A percentile compares a stretch with the other conserved stretches of the same genome.
Evolutionary conservation across 2,797 vertebrate genomes (phyloP).

Genomic region (Oreortyx pictus): DNA sequence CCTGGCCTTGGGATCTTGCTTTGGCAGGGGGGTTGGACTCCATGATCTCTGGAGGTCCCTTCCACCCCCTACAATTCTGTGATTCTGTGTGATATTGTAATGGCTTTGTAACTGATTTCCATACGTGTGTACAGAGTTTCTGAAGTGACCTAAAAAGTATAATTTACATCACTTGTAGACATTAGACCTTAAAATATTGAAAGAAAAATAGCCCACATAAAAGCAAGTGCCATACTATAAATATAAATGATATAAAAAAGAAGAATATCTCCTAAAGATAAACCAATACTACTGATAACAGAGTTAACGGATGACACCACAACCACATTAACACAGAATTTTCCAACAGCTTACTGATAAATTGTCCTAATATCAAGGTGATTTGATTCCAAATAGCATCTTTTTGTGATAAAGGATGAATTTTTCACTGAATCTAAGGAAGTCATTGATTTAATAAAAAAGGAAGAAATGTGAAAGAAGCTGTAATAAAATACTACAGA

Average conservation of each 20-base stretch:
- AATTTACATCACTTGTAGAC: not conserved
- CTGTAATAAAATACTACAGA: not conserved
- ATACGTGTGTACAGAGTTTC: not conserved
- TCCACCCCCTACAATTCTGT: too few species aligned
- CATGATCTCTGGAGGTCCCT: too few species aligned
- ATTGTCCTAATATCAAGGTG: not conserved
- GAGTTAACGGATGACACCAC: constrained; percentile 2
- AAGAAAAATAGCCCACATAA: not conserved
- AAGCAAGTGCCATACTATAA: not conserved
- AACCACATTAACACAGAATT: not conserved
- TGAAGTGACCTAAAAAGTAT: not conserved
- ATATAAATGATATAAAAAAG: not conserved
- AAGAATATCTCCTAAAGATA: not conserved
- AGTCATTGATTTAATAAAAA: not conserved
- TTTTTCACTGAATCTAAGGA: not conserved
- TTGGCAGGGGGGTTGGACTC: too few species aligned
- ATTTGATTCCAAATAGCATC: not conserved
- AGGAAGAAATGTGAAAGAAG: not conserved
- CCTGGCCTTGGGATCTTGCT: too few species aligned
- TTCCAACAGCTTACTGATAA: not conserved
- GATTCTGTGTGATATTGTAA: not conserved
- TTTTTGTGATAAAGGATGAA: not conserved
- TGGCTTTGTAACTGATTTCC: not conserved
- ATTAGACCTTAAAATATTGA: not conserved
- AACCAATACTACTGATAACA: not conserved